These are phyloP conservation scores for Metridium senile DNA, from an alignment of 92 coral and sea anemone species.

Conservation along the genomic window DNA sequence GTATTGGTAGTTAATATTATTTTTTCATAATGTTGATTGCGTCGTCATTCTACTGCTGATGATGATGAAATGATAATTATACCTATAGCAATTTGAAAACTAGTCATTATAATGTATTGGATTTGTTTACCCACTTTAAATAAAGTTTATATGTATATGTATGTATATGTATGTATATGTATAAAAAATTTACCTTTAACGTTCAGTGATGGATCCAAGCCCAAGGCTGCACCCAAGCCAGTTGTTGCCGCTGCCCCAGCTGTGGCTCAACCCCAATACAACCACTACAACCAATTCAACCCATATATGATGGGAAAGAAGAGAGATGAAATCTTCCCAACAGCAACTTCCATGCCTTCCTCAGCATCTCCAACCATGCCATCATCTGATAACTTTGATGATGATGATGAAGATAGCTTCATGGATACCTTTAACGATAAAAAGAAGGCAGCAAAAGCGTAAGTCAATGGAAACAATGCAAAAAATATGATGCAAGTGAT, in stretches of 20 bases:
- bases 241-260: conserved; percentile 9
- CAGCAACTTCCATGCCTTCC: conserved; percentile 35
- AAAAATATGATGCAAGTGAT: background rate
- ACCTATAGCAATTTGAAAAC: too few relatives aligned
- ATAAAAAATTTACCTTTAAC: background rate
- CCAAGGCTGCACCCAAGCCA: conserved; percentile 34
- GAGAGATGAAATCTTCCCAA: conserved; percentile 24
- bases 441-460: conserved; percentile 33
- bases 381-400: conserved; percentile 22
- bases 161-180: too few relatives aligned
- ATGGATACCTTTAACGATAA: conserved; percentile 42
- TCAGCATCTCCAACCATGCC: conserved; percentile 19
- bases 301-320: conserved; percentile 8
- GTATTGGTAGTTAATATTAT: too few relatives aligned
- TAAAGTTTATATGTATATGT: too few relatives aligned
- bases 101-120: too few relatives aligned
- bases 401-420: background rate
- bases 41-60: too few relatives aligned
- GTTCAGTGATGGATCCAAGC: conserved; percentile 28
- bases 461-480: conserved; percentile 5
- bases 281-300: conserved; percentile 9
- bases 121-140: too few relatives aligned
- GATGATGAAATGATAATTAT: too few relatives aligned
- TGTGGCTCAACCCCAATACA: background rate
- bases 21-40: too few relatives aligned